These are phyloP conservation scores for Akabosia matsudoensis DNA, from an alignment of 1,140 invertebrate species.

Conservation along the genomic window DNA sequence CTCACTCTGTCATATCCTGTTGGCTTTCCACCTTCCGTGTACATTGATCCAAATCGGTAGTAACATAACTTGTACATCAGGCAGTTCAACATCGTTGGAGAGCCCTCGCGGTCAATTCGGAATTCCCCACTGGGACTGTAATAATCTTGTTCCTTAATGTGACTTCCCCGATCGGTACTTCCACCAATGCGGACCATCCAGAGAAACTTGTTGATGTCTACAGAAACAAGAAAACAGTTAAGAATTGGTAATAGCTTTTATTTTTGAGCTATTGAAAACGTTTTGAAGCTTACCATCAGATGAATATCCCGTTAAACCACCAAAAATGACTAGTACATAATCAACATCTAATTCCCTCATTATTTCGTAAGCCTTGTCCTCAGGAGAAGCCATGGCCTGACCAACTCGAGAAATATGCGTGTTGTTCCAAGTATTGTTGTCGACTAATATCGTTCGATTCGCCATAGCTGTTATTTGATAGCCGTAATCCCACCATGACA, in stretches of 20 bases:
- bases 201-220: constrained; percentile 96
- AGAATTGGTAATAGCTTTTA: neutral
- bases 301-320: constrained; percentile 95
- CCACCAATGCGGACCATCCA: constrained; percentile 99
- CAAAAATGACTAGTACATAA: constrained; percentile 97
- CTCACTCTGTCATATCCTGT: constrained; percentile 82
- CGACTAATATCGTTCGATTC: constrained; percentile 95
- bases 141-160: constrained; percentile 95
- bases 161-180: constrained; percentile 86
- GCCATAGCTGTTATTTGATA: constrained; percentile 99
- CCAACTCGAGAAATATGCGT: constrained; percentile 96
- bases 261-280: neutral
- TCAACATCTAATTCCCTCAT: constrained; percentile 96
- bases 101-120: constrained; percentile 85
- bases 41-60: constrained; percentile 87
- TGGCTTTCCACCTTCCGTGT: constrained; percentile 82
- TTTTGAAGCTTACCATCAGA: constrained; percentile 73
- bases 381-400: constrained; percentile 94
- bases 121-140: constrained; percentile 93
- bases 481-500: constrained; percentile 98
- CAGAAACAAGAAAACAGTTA: constrained; percentile 36
- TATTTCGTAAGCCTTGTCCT: constrained; percentile 95
- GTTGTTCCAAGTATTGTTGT: constrained; percentile 99
- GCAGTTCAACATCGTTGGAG: constrained; percentile 79
- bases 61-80: constrained; percentile 98